Base-by-base conservation (phyloP, 2,888 invertebrate species). In the Apoda limacodes region DNA sequence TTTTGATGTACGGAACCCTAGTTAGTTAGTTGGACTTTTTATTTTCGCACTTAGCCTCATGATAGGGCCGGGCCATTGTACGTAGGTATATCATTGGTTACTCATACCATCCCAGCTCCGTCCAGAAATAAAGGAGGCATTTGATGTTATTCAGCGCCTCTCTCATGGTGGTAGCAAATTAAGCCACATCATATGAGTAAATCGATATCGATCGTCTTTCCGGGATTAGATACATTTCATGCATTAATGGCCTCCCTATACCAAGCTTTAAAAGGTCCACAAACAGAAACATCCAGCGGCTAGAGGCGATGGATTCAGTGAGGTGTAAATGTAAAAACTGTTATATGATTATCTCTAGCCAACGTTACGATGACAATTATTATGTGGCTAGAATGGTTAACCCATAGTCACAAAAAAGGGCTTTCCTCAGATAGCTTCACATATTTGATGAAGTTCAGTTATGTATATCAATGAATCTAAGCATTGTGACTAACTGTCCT, bases 281-380 rank as follows among this genome's bases (percentile, higher is more conserved):
- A 17, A 5, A 32, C 26, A 11, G 36, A 26, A 9, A 28, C 25
- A 25, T 40, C 37, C 6, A 42, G 22, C 11, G 33, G 37, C 32
- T 42, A 37, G 9, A 42, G 28, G 27, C 37, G 37, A 27, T 40
- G 40, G 22, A 2, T 35, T 14, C 40, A 40, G 29, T 35, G 22
- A 5, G 23, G 29, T 13, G 23, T 25, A 15, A 32, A 32, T 12
- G 32, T 22, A n/a, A 28, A 13, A 12, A 28, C 13, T 13, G 14
- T 14, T 20, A 28, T 28, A 12, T 22, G 22, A 22, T 28, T 28
- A 22, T 22, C 9, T 28, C n/a, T n/a, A n/a, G n/a, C n/a, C n/a
- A n/a, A n/a, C n/a, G n/a, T n/a, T n/a, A n/a, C 20, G 20, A 19
- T 9, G 5, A 7, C 20, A 19, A 19, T 19, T 19, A 9, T 19